These are phyloP conservation scores for Pilophorus perplexus DNA, from an alignment of 2,888 invertebrate genomes.

Conservation along the genomic window DNA sequence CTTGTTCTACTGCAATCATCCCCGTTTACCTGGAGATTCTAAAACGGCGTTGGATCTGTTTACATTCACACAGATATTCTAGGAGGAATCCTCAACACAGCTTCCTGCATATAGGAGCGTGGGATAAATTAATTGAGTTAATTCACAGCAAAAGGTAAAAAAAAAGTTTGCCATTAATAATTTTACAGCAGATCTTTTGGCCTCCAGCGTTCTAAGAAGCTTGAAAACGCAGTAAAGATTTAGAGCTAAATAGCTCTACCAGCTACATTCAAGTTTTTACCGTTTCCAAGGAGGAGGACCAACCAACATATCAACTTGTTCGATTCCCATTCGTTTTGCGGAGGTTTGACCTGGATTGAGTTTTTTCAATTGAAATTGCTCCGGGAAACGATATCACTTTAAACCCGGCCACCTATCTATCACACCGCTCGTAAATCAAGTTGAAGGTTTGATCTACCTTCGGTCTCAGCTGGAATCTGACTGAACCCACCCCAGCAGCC, in stretches of 20 bases:
- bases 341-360: conserved; percentile 10
- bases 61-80: no score
- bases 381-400: conserved; percentile 12
- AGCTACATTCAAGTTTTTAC: background rate
- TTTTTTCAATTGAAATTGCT: conserved; percentile 12
- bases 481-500: background rate
- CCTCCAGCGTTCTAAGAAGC: background rate
- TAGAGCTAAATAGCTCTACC: background rate
- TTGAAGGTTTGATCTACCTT: background rate
- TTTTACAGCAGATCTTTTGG: background rate
- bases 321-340: conserved; percentile 9
- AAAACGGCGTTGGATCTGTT: no score
- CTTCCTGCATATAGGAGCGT: no score
- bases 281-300: background rate
- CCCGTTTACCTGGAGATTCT: no score
- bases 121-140: no score
- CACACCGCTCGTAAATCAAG: background rate
- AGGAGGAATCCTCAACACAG: no score
- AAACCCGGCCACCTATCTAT: background rate
- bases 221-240: no score
- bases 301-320: background rate
- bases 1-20: no score
- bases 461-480: background rate
- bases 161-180: no score
- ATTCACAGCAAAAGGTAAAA: no score